Evolutionary conservation across 2,113 vertebrate genomes (phyloP).

Genomic region (Nipponia nippon): DNA sequence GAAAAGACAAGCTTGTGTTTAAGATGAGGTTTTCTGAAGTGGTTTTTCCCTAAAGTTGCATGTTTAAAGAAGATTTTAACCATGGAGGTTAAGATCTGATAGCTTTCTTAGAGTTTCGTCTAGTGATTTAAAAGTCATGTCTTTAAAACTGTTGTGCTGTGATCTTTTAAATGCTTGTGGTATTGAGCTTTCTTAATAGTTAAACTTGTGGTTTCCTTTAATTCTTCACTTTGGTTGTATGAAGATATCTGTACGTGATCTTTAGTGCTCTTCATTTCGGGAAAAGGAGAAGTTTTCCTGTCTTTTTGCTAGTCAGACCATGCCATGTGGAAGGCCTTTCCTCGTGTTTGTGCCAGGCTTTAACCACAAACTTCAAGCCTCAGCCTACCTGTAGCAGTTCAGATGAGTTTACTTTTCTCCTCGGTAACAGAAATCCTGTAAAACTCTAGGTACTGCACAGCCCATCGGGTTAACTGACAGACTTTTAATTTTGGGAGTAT

Average conservation of each 20-base stretch:
- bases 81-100: background rate
- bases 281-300: background rate
- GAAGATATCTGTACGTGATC: background rate
- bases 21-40: background rate
- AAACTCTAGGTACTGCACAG: background rate
- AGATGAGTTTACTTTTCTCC: background rate
- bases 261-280: background rate
- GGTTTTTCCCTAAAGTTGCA: background rate
- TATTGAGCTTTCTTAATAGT: background rate
- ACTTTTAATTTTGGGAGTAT: background rate
- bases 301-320: background rate
- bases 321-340: background rate
- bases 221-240: background rate
- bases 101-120: background rate
- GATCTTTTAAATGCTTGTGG: slow-evolving; percentile 20
- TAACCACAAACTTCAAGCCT: background rate
- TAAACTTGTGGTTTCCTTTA: slow-evolving; percentile 6
- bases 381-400: background rate
- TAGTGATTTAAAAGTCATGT: background rate
- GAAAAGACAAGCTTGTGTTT: background rate
- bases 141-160: background rate
- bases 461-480: background rate
- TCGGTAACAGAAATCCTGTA: background rate
- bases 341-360: background rate
- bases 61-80: background rate